phyloP scores from a whole-genome alignment of 1,140 invertebrate species.

The Thaumetopoea pityocampa region DNA sequence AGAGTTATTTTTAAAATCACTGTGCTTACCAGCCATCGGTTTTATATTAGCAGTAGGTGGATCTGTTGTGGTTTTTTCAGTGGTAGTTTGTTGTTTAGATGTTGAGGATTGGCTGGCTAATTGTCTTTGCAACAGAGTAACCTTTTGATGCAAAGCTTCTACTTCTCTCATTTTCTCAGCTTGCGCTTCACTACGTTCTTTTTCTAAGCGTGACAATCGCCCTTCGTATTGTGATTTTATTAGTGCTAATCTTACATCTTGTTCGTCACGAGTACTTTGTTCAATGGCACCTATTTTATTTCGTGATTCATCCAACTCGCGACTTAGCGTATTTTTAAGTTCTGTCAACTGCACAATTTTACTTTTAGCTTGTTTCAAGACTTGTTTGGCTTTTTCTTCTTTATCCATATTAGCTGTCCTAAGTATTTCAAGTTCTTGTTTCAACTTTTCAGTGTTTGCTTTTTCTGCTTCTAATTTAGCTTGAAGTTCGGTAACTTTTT shows the following conservation, averaged over 20 bases:
- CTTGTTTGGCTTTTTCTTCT: slow-evolving; percentile 84
- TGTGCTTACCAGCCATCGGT: slow-evolving; percentile 87
- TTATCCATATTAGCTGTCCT: slow-evolving; percentile 80
- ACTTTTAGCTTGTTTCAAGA: slow-evolving; percentile 83
- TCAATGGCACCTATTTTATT: slow-evolving; percentile 74
- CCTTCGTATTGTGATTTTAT: slow-evolving; percentile 85
- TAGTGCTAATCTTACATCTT: slow-evolving; percentile 77
- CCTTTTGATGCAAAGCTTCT: slow-evolving; percentile 84
- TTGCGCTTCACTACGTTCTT: slow-evolving; percentile 84
- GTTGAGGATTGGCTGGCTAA: slow-evolving; percentile 81
- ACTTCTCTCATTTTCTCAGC: slow-evolving; percentile 82
- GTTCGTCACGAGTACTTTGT: slow-evolving; percentile 75
- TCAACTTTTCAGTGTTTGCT: slow-evolving; percentile 80
- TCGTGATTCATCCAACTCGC: slow-evolving; percentile 79
- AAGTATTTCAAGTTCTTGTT: slow-evolving; percentile 83
- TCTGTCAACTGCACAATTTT: slow-evolving; percentile 83
- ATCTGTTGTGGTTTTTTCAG: slow-evolving; percentile 83
- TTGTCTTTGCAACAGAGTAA: slow-evolving; percentile 87
- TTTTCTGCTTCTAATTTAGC: slow-evolving; percentile 76
- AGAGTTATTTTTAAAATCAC: slow-evolving; percentile 1
- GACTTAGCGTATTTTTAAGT: slow-evolving; percentile 78
- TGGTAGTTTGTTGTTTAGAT: slow-evolving; percentile 81
- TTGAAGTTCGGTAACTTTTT: slow-evolving; percentile 79
- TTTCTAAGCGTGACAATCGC: slow-evolving; percentile 82
- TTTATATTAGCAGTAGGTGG: slow-evolving; percentile 95